Evolutionary conservation across 37 sponge, comb jelly and placozoan genomes (phyloP), one percentile per base, ranked within the genome.

Genomic region (Bolinopsis microptera): DNA sequence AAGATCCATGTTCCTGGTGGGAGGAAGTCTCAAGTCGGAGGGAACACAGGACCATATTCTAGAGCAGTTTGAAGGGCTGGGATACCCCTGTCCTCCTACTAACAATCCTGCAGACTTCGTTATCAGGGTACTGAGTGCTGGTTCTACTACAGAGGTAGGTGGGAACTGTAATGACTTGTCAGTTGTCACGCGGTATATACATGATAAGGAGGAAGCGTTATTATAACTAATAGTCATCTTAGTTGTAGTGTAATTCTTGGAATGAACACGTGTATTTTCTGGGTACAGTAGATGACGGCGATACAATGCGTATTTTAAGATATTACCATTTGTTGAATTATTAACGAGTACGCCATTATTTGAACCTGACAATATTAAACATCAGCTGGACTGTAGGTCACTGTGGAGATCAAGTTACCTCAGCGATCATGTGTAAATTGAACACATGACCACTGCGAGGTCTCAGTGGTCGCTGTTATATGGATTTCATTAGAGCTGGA

Each of bases 51-150:
- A 86, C 0, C 61, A 86, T 22, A 86, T 86, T 48, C 41, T 86
- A 25, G 90, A 86, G 30, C 90, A 41, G 90, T 86, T 86, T 30
- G 90, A 39, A 0, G 30, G 61, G 9, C 26, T 86, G 41, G 90
- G 90, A 86, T 86, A 86, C 61, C 90, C 90, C 90, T 86, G 90
- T 24, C 90, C 90, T 33, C n/a, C 90, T 41, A 24, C 32, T 24
- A 86, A 41, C 90, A 86, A 86, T 48, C 90, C 90, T 18, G 90
- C 90, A 24, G 90, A 86, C 30, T 86, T 86, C 22, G 90, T 86
- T 0, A 86, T 86, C 25, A 13, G 90, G 22, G 61, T 86, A 18
- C 90, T 86, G 5, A 86, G 90, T 40, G 32, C 61, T 39, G 90
- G 90, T 0, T 77, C 80, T 32, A 36, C 26, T 23, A 40, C 90